These are phyloP conservation scores for Xylota sylvarum DNA, from an alignment of 2,888 invertebrate genomes.

Conservation along the genomic window DNA sequence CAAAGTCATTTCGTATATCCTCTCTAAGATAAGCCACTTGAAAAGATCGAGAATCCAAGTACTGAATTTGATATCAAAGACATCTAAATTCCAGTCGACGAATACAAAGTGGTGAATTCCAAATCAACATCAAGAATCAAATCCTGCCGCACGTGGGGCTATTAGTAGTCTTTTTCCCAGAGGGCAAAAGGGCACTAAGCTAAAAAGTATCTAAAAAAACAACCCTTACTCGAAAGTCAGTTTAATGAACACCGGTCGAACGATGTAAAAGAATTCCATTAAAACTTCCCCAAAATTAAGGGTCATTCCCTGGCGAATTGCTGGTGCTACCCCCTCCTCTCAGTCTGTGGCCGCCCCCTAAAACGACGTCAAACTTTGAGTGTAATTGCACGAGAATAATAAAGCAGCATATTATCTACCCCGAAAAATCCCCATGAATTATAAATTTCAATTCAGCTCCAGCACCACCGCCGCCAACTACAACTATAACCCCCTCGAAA, in stretches of 20 bases:
- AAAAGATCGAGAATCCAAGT: too few relatives aligned
- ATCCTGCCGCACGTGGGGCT: not conserved
- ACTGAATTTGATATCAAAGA: too few relatives aligned
- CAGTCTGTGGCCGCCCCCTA: too few relatives aligned
- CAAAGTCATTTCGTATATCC: too few relatives aligned
- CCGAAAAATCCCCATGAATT: conserved; percentile 29
- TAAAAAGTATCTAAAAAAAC: not conserved
- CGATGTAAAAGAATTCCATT: conserved; percentile 18
- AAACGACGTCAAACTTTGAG: conserved; percentile 33
- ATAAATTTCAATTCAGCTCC: conserved; percentile 36
- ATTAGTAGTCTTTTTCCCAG: not conserved
- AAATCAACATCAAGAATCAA: not conserved
- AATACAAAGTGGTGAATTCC: not conserved
- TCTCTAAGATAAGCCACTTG: too few relatives aligned
- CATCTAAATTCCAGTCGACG: too few relatives aligned
- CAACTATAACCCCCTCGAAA: not conserved
- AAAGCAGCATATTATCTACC: conserved; percentile 18
- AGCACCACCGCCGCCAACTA: not conserved
- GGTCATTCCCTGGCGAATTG: conserved; percentile 7
- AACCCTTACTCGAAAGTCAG: not conserved
- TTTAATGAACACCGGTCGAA: not conserved
- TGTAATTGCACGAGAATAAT: conserved; percentile 37
- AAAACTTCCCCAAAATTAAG: not conserved
- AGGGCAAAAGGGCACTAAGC: not conserved
- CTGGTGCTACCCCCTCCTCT: not conserved